Evolutionary conservation across 2,797 vertebrate species (phyloP).

Genomic region (Tapera naevia): DNA sequence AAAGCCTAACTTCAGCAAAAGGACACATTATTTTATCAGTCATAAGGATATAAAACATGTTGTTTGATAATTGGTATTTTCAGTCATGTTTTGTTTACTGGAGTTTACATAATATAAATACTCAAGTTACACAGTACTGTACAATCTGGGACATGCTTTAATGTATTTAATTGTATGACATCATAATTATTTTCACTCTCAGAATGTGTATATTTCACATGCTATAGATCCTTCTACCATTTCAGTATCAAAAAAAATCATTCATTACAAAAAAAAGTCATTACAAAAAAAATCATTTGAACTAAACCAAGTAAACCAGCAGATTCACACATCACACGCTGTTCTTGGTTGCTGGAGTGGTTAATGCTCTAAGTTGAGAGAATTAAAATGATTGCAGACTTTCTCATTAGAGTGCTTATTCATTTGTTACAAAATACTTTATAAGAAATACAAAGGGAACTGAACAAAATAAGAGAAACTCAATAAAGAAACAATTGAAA

Average conservation of each 20-base stretch:
- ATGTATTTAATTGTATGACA: neutral
- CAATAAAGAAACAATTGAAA: neutral
- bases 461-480: neutral
- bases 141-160: neutral
- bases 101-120: neutral
- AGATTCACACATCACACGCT: neutral
- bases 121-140: neutral
- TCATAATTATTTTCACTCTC: neutral
- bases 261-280: neutral
- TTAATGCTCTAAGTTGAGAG: no score
- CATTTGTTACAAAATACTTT: neutral
- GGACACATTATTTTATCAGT: neutral
- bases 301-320: neutral
- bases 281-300: neutral
- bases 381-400: no score
- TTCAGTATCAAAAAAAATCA: neutral
- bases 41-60: neutral
- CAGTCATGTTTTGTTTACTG: neutral
- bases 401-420: neutral
- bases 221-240: neutral
- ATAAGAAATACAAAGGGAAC: neutral
- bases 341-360: neutral
- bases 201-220: neutral
- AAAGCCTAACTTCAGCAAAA: neutral
- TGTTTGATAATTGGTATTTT: neutral